Conservation (phyloP, 2,113 vertebrate species). For the Nibea albiflora region DNA sequence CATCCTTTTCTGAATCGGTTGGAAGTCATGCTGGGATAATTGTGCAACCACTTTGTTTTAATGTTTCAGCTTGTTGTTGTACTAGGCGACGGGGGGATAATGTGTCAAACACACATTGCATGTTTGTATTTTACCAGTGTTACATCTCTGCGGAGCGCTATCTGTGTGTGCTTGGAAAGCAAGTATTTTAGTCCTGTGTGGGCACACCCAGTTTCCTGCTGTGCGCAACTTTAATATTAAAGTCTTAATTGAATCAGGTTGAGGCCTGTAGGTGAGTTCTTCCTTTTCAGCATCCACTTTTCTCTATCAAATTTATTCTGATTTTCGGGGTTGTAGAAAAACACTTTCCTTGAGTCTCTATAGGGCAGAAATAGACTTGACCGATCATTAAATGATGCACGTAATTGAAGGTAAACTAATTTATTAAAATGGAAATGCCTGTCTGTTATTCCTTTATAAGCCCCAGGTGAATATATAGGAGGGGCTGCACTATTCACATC, state of each 20-base stretch:
- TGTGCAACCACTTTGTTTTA: conserved; percentile 72
- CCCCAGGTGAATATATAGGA: conserved; percentile 17
- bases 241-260: conserved; percentile 39
- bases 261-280: not conserved
- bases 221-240: conserved; percentile 41
- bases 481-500: conserved; percentile 18
- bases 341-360: not conserved
- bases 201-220: conserved; percentile 55
- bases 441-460: not conserved
- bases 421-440: not conserved
- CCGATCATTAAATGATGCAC: too few relatives aligned
- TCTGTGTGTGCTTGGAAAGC: conserved; percentile 60
- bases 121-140: conserved; percentile 59
- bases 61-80: conserved; percentile 59
- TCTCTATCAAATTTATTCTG: not conserved
- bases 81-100: conserved; percentile 22
- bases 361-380: not conserved
- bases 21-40: conserved; percentile 68
- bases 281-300: not conserved
- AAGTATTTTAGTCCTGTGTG: conserved; percentile 43
- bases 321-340: not conserved
- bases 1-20: conserved; percentile 51
- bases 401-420: not conserved
- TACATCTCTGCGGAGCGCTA: conserved; percentile 34
- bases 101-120: conserved; percentile 60